A percentile compares a stretch with the other conserved stretches of the same genome.
Evolutionary conservation across 2,797 vertebrate genomes (phyloP).

Genomic region (Mormyrops boulengeri): DNA sequence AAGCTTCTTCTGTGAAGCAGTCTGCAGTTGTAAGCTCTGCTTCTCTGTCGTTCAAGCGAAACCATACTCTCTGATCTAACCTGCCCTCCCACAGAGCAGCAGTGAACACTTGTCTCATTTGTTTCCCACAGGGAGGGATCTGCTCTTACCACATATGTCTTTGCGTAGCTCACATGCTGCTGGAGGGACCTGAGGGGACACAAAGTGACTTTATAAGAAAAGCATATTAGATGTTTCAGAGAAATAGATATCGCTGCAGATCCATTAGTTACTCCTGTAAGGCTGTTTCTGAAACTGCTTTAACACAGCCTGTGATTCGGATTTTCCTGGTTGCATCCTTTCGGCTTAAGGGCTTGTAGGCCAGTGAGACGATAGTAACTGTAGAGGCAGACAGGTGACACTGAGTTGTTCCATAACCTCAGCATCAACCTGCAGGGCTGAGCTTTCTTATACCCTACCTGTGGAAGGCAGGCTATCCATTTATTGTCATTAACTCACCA

Average conservation of each 20-base stretch:
- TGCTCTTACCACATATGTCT: neutral
- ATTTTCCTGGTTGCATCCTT: neutral
- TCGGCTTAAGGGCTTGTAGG: neutral
- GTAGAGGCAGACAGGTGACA: neutral
- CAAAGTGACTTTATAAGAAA: neutral
- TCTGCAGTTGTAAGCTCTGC: neutral
- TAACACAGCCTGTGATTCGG: neutral
- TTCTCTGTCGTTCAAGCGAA: neutral
- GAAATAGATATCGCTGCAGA: neutral
- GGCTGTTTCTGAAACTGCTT: neutral
- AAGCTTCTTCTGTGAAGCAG: neutral
- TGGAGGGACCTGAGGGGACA: neutral
- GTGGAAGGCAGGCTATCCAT: neutral
- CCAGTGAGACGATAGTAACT: neutral
- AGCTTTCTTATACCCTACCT: neutral
- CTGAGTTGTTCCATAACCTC: neutral
- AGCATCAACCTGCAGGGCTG: neutral
- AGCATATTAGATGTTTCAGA: neutral
- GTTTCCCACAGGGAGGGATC: neutral
- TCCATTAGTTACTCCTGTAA: neutral
- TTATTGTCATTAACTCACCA: neutral
- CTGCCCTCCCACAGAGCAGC: neutral
- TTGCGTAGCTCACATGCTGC: neutral
- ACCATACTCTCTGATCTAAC: neutral
- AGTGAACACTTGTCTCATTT: neutral